These are phyloP conservation scores for Metallyticus violacea DNA, from an alignment of 2,888 invertebrate species.

Conservation along the genomic window DNA sequence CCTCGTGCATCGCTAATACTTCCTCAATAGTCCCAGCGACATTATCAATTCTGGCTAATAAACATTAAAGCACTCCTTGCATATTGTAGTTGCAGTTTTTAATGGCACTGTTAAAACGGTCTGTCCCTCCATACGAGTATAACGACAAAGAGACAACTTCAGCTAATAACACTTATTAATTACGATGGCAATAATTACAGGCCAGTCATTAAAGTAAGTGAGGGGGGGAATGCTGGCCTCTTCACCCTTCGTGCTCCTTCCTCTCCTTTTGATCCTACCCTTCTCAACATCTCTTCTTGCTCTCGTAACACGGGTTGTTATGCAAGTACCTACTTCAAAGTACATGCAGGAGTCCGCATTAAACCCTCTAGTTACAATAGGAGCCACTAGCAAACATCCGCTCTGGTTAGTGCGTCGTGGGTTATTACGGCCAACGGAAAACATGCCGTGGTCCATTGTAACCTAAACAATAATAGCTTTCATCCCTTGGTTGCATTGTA, in stretches of 20 bases:
- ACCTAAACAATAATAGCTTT: no score
- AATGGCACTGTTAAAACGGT: no score
- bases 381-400: neutral
- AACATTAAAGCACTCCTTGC: no score
- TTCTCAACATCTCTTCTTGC: no score
- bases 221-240: neutral
- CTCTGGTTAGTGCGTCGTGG: neutral
- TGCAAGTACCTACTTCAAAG: neutral
- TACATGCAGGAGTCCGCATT: neutral
- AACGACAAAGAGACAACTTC: neutral
- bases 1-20: no score
- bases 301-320: neutral
- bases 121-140: no score
- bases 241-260: no score
- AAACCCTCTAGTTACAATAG: neutral
- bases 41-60: no score
- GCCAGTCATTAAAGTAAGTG: neutral
- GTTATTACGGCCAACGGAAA: no score
- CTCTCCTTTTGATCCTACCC: neutral
- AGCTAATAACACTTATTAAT: constrained; percentile 3
- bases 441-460: neutral
- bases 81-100: no score
- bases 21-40: no score
- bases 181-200: neutral
- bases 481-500: no score